Base-by-base conservation (phyloP, 92 coral and sea anemone genomes). In the Nematostella vectensis region DNA sequence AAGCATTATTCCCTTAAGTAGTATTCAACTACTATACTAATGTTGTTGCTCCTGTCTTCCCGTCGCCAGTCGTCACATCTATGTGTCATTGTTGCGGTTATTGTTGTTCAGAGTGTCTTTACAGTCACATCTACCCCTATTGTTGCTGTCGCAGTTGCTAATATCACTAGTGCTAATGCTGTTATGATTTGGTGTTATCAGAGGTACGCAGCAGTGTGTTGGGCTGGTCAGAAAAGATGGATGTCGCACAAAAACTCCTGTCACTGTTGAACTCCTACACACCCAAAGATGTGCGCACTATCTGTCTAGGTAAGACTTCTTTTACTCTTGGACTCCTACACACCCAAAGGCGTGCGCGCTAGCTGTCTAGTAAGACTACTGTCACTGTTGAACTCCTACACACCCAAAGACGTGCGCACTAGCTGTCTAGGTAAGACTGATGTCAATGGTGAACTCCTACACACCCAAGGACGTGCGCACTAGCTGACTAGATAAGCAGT, bases 261-360 rank as follows among this genome's bases (percentile, higher is more conserved):
- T 93, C 98, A 4, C 65, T 91, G 51, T 54, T 87, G 71, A 93
- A 93, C 62, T 86, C 95, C 31, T 87, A 93, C 79, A 93, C 99
- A 15, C 99, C 99, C 0, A 81, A 86, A 63, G 99, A 93, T 47
- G 80, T 93, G 37, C 80, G 80, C 44, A 62, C 70, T 18, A 66
- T 81, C 42, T 93, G 99, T 66, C 66, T 86, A 1, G 96, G 99
- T 93, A 67, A 63, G 76, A 13, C 76, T 93, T 31, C 72, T 93
- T 11, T 93, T 95, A 4, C 65, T 91, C 49, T 54, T 87, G 71
- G 86, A 93, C 62, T 86, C 95, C 31, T 87, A 93, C 79, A 93
- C 99, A 15, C 99, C 99, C 0, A 81, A 86, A 63, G 99, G 86
- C 47, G 80, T 93, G 37, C 80, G 80, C 44, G 61, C 70, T 18